Conservation (phyloP, 2,888 invertebrate species). For the Poecilobothrus nobilitatus region DNA sequence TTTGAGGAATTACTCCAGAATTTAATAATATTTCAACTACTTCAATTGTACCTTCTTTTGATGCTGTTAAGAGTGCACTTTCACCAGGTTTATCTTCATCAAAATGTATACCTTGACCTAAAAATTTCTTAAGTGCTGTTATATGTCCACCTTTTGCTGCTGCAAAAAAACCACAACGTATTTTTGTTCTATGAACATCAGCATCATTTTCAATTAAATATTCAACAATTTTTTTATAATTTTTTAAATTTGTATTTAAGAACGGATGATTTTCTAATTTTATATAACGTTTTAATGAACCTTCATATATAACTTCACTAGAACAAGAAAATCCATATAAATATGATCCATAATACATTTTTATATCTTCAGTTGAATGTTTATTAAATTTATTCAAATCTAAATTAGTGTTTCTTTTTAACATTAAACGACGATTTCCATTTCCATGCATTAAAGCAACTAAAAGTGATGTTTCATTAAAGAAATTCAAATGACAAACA, state of each 20-base stretch:
- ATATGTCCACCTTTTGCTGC: neutral
- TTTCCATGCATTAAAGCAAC: neutral
- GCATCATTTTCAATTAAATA: neutral
- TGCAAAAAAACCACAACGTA: neutral
- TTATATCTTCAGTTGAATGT: neutral
- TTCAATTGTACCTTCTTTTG: constrained; percentile 15
- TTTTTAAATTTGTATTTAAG: neutral
- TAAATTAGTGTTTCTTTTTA: neutral
- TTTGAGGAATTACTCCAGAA: constrained; percentile 20
- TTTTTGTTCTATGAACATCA: neutral
- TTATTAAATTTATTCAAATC: neutral
- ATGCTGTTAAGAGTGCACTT: constrained; percentile 15
- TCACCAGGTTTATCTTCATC: neutral
- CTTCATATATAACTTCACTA: neutral
- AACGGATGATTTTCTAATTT: neutral
- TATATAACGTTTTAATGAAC: neutral
- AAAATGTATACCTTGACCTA: constrained; percentile 12
- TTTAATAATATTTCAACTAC: constrained; percentile 21
- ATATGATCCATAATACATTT: neutral
- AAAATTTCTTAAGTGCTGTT: neutral
- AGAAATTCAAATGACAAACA: neutral
- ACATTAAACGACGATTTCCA: neutral
- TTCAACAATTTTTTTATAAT: neutral
- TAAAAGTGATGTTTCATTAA: constrained; percentile 16
- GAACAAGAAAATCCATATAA: neutral